Conservation (phyloP, 2,888 invertebrate genomes). For the Litoditis marina region DNA sequence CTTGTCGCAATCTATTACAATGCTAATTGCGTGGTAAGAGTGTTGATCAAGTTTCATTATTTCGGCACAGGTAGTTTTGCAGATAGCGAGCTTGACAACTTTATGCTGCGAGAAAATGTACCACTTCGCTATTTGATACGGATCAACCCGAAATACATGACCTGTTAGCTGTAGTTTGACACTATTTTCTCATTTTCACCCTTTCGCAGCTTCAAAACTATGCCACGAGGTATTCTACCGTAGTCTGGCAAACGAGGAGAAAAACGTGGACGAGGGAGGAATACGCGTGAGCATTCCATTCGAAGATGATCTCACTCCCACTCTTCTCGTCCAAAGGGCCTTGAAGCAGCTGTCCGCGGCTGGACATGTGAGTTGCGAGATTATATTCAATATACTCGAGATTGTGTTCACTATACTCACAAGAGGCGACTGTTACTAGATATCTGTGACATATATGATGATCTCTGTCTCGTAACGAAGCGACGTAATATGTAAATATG, state of each 20-base stretch:
- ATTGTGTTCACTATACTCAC: no score
- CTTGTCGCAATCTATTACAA: no score
- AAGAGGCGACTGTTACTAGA: no score
- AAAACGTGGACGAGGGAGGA: constrained; percentile 9
- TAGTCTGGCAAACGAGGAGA: constrained; percentile 11
- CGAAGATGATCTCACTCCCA: constrained; percentile 13
- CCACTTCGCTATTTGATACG: neutral
- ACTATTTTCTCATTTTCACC: no score
- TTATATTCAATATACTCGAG: neutral
- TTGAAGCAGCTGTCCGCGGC: constrained; percentile 8
- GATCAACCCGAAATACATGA: no score
- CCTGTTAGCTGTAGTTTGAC: no score
- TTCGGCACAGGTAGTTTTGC: neutral
- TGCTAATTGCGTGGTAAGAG: no score
- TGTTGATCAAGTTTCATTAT: neutral
- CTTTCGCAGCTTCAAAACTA: constrained; percentile 25
- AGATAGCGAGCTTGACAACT: no score
- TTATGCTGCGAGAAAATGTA: no score
- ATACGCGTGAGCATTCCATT: constrained; percentile 4
- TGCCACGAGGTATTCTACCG: constrained; percentile 33
- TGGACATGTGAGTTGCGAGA: constrained; percentile 16
- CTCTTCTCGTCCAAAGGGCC: constrained; percentile 15
- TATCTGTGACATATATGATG: no score
- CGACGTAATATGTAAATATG: no score
- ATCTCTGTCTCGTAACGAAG: no score